These are phyloP conservation scores for Emys orbicularis DNA, from an alignment of 2,797 vertebrate genomes.

Conservation along the genomic window DNA sequence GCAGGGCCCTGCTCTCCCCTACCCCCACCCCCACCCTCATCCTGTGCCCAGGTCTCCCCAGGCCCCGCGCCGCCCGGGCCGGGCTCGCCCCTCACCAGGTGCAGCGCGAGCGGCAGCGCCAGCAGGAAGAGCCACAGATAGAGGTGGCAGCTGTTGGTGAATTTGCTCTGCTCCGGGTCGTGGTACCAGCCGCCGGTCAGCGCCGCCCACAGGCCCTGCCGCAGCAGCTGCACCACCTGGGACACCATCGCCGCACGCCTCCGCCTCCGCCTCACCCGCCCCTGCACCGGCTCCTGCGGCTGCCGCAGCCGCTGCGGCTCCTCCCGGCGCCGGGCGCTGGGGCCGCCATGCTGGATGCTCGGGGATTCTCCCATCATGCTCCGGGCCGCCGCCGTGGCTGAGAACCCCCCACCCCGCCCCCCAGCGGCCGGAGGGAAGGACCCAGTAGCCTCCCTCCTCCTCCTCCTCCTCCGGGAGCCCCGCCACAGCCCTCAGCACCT, in stretches of 20 bases:
- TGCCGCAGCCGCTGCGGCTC: conserved; percentile 13
- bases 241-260: conserved; percentile 87
- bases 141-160: conserved; percentile 97
- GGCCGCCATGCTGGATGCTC: conserved; percentile 71
- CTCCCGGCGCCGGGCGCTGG: not conserved
- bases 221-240: conserved; percentile 92
- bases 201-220: conserved; percentile 97
- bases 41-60: rapidly evolving
- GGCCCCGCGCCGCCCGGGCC: not conserved
- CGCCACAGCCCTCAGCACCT: not conserved
- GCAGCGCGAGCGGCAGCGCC: conserved; percentile 91
- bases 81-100: conserved; percentile 90
- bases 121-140: conserved; percentile 97
- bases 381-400: conserved; percentile 63
- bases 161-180: conserved; percentile 95
- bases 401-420: conserved; percentile 30
- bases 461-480: not conserved
- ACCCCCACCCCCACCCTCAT: not conserved
- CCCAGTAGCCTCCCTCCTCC: not conserved
- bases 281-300: conserved; percentile 27
- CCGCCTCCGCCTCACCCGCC: not conserved
- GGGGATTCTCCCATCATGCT: conserved; percentile 80
- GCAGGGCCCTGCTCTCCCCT: not conserved
- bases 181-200: conserved; percentile 97
- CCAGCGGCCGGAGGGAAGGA: not conserved